These are phyloP conservation scores for Oplegnathus fasciatus DNA, from an alignment of 2,113 vertebrate genomes.

Conservation along the genomic window DNA sequence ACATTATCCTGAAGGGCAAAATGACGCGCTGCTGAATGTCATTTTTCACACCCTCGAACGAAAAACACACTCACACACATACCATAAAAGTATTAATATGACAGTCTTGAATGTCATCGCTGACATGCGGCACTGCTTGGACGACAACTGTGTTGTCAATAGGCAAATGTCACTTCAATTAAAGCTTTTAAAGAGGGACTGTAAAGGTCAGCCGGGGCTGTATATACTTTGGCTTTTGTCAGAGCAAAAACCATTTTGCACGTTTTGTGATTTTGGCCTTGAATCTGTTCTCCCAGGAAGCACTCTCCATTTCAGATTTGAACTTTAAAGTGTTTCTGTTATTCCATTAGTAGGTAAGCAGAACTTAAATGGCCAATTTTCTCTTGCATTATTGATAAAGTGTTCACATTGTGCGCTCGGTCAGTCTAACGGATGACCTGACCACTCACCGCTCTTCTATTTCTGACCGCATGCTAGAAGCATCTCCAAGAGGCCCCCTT, in stretches of 20 bases:
- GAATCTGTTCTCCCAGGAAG: slow-evolving; percentile 7
- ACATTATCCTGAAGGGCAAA: slow-evolving; percentile 22
- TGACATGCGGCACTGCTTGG: slow-evolving; percentile 11
- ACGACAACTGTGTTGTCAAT: slow-evolving; percentile 34
- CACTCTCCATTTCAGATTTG: slow-evolving; percentile 1
- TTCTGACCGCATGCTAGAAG: slow-evolving; percentile 60
- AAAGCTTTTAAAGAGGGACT: slow-evolving; percentile 46
- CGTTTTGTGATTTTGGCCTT: slow-evolving; percentile 26
- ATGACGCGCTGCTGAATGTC: slow-evolving; percentile 12
- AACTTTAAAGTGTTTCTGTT: slow-evolving; percentile 31
- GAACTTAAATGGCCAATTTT: slow-evolving; percentile 28
- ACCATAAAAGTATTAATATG: slow-evolving; percentile 41
- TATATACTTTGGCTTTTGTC: slow-evolving; percentile 18
- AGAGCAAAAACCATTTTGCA: neutral
- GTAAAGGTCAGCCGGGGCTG: slow-evolving; percentile 32
- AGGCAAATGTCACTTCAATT: slow-evolving; percentile 63
- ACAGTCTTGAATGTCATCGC: slow-evolving; percentile 46
- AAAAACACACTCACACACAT: neutral
- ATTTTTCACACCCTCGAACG: slow-evolving; percentile 18
- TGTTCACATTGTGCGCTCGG: slow-evolving; percentile 5
- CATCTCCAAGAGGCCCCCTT: slow-evolving; percentile 46
- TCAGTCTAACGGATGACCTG: slow-evolving; percentile 37
- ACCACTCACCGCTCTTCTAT: slow-evolving; percentile 59
- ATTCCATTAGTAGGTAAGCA: slow-evolving; percentile 50
- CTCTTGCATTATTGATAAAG: slow-evolving; percentile 67